Conservation (phyloP, 2,888 invertebrate species). For the Aspidapion aeneum region DNA sequence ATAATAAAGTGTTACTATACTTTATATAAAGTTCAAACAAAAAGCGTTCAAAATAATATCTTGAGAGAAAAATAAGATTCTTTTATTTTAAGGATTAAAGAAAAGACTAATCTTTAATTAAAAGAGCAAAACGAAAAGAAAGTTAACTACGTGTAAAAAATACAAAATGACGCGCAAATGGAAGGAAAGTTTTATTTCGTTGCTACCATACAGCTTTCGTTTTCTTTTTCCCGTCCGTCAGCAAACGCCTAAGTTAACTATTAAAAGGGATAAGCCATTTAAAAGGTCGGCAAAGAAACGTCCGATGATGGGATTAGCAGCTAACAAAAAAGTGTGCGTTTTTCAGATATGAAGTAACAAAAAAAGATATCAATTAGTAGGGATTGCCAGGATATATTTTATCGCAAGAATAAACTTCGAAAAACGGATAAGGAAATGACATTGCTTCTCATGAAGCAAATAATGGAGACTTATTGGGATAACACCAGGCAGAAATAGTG, state of each 20-base stretch:
- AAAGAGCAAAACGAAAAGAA: neutral
- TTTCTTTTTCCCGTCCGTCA: neutral
- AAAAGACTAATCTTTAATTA: neutral
- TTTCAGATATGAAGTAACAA: neutral
- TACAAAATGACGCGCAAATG: neutral
- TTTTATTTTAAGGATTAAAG: too few relatives aligned
- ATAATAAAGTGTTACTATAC: too few relatives aligned
- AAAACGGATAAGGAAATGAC: too few relatives aligned
- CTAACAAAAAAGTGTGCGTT: neutral
- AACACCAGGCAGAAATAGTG: too few relatives aligned
- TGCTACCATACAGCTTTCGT: too few relatives aligned
- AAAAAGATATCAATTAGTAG: neutral
- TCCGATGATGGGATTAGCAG: neutral
- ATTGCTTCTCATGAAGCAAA: too few relatives aligned
- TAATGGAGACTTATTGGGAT: too few relatives aligned
- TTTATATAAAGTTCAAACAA: too few relatives aligned
- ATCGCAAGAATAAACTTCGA: neutral
- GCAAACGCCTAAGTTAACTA: constrained; percentile 18
- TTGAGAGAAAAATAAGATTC: too few relatives aligned
- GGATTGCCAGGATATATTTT: neutral
- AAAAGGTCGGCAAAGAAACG: constrained; percentile 18
- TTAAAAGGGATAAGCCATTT: constrained; percentile 24
- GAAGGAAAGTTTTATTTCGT: neutral
- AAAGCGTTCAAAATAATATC: too few relatives aligned
- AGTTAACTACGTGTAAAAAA: neutral